phyloP scores from a whole-genome alignment of 1,140 invertebrate genomes.

The Brachionus rubens region DNA sequence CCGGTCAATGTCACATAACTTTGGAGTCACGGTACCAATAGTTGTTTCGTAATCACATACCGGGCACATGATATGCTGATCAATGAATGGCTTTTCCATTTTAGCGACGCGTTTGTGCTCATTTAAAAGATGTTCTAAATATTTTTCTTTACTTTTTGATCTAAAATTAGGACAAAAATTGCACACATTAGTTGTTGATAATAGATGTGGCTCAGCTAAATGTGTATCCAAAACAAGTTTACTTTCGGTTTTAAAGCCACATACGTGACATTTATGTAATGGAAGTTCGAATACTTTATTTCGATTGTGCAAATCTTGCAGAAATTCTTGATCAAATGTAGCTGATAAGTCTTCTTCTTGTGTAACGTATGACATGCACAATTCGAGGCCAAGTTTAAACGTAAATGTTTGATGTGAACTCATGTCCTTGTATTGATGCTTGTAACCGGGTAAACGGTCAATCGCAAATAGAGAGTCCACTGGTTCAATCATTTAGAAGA shows the following conservation, averaged over 20 bases:
- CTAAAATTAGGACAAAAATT: conserved; percentile 28
- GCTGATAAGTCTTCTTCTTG: background rate
- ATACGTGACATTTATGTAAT: background rate
- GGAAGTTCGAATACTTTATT: background rate
- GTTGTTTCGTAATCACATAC: conserved; percentile 21
- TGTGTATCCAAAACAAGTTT: conserved; percentile 13
- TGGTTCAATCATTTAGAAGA: no score
- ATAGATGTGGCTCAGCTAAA: conserved; percentile 27
- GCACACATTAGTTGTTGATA: background rate
- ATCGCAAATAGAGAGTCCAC: background rate
- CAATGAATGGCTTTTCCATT: conserved; percentile 16
- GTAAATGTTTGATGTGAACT: conserved; percentile 10
- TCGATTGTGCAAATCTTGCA: background rate
- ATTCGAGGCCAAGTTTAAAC: conserved; percentile 5
- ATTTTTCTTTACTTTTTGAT: conserved; percentile 2
- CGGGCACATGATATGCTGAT: background rate
- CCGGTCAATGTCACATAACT: background rate
- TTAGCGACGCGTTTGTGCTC: background rate
- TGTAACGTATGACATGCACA: background rate
- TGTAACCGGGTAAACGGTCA: background rate
- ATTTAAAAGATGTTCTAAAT: background rate
- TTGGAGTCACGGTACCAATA: background rate
- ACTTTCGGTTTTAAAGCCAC: conserved; percentile 35
- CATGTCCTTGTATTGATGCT: background rate
- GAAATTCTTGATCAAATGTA: background rate